Evolutionary conservation across 1,140 invertebrate genomes (phyloP).

Genomic region (Aphaenogaster ashmeadi): DNA sequence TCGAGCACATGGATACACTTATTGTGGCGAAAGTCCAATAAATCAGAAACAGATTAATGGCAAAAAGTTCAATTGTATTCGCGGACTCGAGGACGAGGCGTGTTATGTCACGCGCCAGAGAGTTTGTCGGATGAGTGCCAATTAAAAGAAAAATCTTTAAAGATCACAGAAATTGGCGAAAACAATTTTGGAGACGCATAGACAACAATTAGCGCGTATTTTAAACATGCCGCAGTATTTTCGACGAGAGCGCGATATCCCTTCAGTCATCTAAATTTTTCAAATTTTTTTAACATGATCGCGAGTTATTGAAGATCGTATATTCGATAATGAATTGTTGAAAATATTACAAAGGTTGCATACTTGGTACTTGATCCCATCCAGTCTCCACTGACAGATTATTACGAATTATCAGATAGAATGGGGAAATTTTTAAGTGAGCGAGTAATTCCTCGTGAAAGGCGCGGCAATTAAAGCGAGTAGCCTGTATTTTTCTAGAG

Average conservation of each 20-base stretch:
- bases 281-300: background rate
- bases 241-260: background rate
- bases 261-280: background rate
- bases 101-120: background rate
- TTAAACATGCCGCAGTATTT: background rate
- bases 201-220: slow-evolving; percentile 2
- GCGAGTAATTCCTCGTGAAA: slow-evolving; percentile 59
- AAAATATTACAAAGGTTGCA: slow-evolving; percentile 22
- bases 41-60: slow-evolving; percentile 12
- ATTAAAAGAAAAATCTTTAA: slow-evolving; percentile 39
- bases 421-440: slow-evolving; percentile 51
- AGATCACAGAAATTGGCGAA: background rate
- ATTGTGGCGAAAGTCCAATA: background rate
- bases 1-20: background rate
- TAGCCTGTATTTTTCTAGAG: slow-evolving; percentile 47
- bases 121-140: slow-evolving; percentile 1
- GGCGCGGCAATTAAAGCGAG: slow-evolving; percentile 60
- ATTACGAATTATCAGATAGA: slow-evolving; percentile 48
- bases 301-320: background rate
- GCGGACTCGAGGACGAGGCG: background rate
- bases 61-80: background rate
- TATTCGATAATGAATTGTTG: background rate
- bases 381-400: background rate
- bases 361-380: background rate
- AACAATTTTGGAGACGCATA: background rate